Evolutionary conservation across 1,140 invertebrate genomes (phyloP), one percentile per base, ranked within the genome.

Genomic region (Venustaconcha ellipsiformis): DNA sequence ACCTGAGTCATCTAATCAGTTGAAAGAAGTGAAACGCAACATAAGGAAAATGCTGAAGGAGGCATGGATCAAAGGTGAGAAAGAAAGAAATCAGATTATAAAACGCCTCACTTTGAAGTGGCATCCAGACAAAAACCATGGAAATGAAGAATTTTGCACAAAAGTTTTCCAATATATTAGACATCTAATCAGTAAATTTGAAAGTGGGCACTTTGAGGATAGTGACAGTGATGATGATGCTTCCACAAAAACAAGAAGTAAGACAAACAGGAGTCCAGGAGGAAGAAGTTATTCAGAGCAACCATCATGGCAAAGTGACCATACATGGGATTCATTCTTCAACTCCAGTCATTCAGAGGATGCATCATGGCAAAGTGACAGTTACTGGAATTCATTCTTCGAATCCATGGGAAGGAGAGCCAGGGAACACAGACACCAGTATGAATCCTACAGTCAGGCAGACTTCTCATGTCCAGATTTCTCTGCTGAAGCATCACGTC

Each of bases 61-160:
- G 57, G 82, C 83, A 26, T 83, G 80, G 78, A 59, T 74, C 48
- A 68, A 82, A 17, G 64, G 69, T 26, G 82, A 81, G 63, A 57
- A 57, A 17, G 80, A 85, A 56, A 78, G 82, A 58, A 84, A 81
- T 48, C 79, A 84, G 37, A 75, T 84, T 30, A 72, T 85, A 13
- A 87, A 87, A 70, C 79, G 86, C 30, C 64, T 88, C 11, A 55
- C 82, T 20, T 68, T 85, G 14, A 86, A 85, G 74, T 88, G 85
- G 84, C 86, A 88, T 73, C 87, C 87, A 30, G 87, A 88, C 67
- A 86, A 86, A 76, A 87, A 88, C 77, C 76, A 73, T 20, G 81
- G 80, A 14, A 72, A 82, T 63, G 76, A 82, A 74, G 67, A 80
- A 4, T 72, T 87, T 56, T 80, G 80, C 17, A 84, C 82, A 13